These are phyloP conservation scores for Hydropsyche betteni DNA, from an alignment of 2,888 invertebrate species.

Conservation along the genomic window DNA sequence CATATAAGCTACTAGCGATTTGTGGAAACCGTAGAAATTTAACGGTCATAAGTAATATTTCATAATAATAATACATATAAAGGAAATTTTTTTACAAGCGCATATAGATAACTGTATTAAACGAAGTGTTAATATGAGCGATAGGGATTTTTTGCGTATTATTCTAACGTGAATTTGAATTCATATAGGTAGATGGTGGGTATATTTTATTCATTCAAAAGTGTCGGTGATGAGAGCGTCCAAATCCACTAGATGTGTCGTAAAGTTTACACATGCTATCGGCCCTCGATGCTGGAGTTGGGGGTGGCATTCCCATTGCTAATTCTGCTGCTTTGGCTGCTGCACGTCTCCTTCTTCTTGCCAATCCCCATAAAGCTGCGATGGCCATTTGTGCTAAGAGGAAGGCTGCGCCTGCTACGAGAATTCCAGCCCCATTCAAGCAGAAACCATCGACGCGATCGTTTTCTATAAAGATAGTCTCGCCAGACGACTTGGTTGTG, in stretches of 20 bases:
- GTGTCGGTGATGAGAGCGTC: conserved; percentile 73
- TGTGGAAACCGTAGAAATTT: conserved; percentile 20
- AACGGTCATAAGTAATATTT: not conserved
- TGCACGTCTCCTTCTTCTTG: conserved; percentile 83
- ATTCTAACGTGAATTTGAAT: conserved; percentile 53
- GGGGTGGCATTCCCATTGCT: conserved; percentile 64
- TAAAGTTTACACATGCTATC: conserved; percentile 88
- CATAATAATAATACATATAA: not conserved
- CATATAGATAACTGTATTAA: not conserved
- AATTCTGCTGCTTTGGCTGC: conserved; percentile 73
- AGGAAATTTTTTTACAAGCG: conserved; percentile 19
- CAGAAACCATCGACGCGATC: conserved; percentile 68
- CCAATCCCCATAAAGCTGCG: conserved; percentile 87
- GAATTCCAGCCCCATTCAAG: conserved; percentile 81
- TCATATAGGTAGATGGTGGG: conserved; percentile 57
- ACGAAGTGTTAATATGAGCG: conserved; percentile 49
- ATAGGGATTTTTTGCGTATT: conserved; percentile 56
- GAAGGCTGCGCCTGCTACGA: conserved; percentile 87
- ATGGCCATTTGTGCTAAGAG: conserved; percentile 87
- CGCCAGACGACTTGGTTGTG: conserved; percentile 67
- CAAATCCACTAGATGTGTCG: conserved; percentile 77
- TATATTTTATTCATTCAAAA: conserved; percentile 59
- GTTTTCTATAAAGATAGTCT: conserved; percentile 75
- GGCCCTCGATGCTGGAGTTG: conserved; percentile 65
- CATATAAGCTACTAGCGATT: conserved; percentile 22